Evolutionary conservation across 2,113 vertebrate species (phyloP).

Genomic region (Pseudonaja textilis): DNA sequence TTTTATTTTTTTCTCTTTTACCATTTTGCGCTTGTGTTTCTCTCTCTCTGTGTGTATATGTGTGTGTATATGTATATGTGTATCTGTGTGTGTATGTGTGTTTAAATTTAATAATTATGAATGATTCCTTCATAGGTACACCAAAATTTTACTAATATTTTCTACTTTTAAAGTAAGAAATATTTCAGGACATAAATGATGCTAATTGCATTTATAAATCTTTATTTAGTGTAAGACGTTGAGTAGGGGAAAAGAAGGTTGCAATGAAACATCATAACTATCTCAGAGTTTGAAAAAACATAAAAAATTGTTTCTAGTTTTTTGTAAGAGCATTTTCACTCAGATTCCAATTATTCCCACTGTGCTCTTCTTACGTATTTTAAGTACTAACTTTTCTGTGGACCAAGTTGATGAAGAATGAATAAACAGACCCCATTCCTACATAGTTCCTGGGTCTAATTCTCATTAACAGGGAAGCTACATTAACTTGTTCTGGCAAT

Average conservation of each 20-base stretch:
- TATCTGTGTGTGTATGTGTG: neutral
- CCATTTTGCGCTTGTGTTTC: no score
- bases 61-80: no score
- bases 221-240: neutral
- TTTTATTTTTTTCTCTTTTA: no score
- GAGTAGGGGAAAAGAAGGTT: neutral
- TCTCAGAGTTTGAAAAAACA: neutral
- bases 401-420: conserved; percentile 52
- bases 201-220: neutral
- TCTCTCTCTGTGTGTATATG: no score
- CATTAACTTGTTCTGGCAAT: conserved; percentile 30
- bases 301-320: neutral
- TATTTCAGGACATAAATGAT: neutral
- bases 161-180: neutral
- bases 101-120: neutral
- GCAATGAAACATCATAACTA: neutral
- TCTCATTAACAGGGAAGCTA: conserved; percentile 31
- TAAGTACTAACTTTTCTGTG: conserved; percentile 31
- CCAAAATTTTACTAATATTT: neutral
- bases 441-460: conserved; percentile 26
- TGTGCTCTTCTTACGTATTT: neutral
- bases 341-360: neutral
- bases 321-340: conserved; percentile 1
- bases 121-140: neutral
- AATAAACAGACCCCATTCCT: conserved; percentile 19